These are phyloP conservation scores for Tupiocoris notatus DNA, from an alignment of 2,888 invertebrate species.

Conservation along the genomic window DNA sequence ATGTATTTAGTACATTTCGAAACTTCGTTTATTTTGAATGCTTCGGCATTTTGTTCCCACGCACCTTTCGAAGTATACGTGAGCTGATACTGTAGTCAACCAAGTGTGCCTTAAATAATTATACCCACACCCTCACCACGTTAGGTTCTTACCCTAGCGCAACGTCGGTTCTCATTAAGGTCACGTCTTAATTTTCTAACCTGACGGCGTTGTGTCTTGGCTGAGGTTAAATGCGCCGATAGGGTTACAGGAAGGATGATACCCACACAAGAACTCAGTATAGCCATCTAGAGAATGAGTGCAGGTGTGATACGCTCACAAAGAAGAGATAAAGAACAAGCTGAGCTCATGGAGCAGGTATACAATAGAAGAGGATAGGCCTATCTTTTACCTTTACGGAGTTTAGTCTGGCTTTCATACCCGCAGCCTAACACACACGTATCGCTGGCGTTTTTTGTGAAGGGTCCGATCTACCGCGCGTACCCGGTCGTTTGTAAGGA, in stretches of 20 bases:
- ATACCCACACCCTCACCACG: neutral
- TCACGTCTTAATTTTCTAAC: neutral
- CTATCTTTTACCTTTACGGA: neutral
- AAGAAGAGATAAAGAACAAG: neutral
- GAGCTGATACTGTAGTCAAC: neutral
- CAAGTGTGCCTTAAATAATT: neutral
- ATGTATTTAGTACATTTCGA: no score
- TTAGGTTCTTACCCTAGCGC: neutral
- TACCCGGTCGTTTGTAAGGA: neutral
- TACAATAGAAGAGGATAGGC: neutral
- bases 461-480: neutral
- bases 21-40: no score
- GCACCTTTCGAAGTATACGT: no score
- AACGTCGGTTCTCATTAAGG: neutral
- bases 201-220: no score
- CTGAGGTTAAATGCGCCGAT: no score
- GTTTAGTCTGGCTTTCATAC: neutral
- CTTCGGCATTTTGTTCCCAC: no score
- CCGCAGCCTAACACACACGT: neutral
- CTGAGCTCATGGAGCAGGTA: no score
- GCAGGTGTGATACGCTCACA: neutral
- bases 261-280: neutral
- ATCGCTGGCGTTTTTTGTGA: neutral
- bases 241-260: neutral
- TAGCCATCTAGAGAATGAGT: no score